A percentile compares a stretch with the other conserved stretches of the same genome.
phyloP scores from a whole-genome alignment of 37 sponge, comb jelly and placozoan species.

The Theonella swinhoei region DNA sequence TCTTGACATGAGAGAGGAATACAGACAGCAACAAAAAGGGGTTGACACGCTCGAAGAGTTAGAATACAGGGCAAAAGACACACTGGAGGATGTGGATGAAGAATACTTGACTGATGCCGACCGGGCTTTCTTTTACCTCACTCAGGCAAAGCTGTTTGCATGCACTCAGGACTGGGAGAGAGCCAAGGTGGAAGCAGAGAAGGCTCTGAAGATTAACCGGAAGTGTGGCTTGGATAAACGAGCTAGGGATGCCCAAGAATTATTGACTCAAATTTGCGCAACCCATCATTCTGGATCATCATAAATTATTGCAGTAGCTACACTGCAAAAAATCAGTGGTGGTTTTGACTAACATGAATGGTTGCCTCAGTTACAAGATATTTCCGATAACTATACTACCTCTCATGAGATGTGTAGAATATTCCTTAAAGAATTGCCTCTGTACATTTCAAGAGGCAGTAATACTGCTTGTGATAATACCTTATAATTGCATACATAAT shows the following conservation, averaged over 20 bases:
- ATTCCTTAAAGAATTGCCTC: too few species aligned
- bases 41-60: constrained; percentile 18
- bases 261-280: neutral
- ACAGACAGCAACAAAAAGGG: neutral
- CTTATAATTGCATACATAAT: too few species aligned
- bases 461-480: too few species aligned
- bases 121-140: constrained; percentile 20
- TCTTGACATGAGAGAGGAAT: constrained; percentile 18
- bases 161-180: too few species aligned
- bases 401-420: too few species aligned
- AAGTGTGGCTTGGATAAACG: constrained; percentile 18
- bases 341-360: too few species aligned
- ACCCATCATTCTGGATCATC: too few species aligned
- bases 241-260: neutral
- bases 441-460: too few species aligned
- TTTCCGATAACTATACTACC: too few species aligned
- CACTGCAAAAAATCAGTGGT: too few species aligned
- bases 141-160: constrained; percentile 5
- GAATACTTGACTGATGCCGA: constrained; percentile 29
- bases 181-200: neutral
- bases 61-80: constrained; percentile 14
- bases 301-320: too few species aligned
- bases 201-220: neutral
- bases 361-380: too few species aligned
- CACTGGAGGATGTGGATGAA: constrained; percentile 27